Evolutionary conservation across 2,113 vertebrate genomes (phyloP), one percentile per base, ranked within the genome.

Genomic region (Melozone crissalis): DNA sequence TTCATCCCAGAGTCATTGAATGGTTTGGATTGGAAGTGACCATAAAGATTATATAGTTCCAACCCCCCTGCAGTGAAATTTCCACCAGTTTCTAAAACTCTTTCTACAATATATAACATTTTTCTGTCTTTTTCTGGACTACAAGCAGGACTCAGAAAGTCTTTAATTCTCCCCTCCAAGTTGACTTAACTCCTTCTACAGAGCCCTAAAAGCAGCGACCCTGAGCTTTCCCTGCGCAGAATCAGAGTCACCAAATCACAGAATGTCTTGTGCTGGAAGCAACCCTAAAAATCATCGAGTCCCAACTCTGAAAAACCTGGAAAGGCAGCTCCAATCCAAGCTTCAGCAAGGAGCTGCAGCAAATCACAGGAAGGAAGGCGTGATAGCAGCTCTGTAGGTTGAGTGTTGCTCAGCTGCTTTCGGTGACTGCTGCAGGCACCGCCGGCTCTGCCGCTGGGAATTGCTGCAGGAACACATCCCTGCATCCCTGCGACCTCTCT

Each of bases 21-120:
- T 33, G 35, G 4, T 71, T 90, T 57, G 72, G 22, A 18, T 71
- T 77, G 47, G 63, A 76, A 55, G 26, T 5, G 21, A 15, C 21
- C 21, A 55, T 49, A 33, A 83, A 41, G 12, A 14, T 27, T 12
- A 27, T 15, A 6, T 1, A 28, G 8, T 2, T 55, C 41, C 24
- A 55, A 16, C 3, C 7, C 7, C 19, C 4, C 14, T 69, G 47
- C 18, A 0, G 0, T 13, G 27, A 26, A n/a, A n/a, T n/a, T 77
- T 27, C 35, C 26, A 20, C 12, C 23, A 10, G 22, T 63, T 57
- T 33, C 12, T 73, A 52, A 30, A 12, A 15, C 6, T 61, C 13
- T 72, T 63, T 20, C n/a, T 30, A 11, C 1, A 3, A 4, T 10
- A 7, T 19, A 17, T 22, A n/a, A 31, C n/a, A n/a, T n/a, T n/a